These are phyloP conservation scores for Alauda arvensis DNA, from an alignment of 2,797 vertebrate genomes.

Conservation along the genomic window DNA sequence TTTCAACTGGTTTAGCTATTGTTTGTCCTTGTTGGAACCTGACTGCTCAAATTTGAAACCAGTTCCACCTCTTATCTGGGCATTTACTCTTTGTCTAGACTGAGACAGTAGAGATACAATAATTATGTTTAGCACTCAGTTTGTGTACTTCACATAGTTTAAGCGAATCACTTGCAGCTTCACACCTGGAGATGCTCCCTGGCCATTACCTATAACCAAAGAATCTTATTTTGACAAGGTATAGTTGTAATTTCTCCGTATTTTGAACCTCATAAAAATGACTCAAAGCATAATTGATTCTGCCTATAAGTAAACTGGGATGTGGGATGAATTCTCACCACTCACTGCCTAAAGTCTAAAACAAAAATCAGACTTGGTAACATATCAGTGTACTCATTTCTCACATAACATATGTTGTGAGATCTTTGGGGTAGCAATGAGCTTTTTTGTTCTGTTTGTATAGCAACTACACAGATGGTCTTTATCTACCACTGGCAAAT, in stretches of 20 bases:
- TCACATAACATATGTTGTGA: not conserved
- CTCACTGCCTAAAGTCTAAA: not conserved
- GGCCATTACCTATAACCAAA: not conserved
- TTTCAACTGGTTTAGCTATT: not conserved
- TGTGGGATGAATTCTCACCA: not conserved
- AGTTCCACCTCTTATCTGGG: not conserved
- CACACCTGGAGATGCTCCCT: not conserved
- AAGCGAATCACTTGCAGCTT: not conserved
- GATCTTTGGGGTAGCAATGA: not conserved
- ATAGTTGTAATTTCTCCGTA: not conserved
- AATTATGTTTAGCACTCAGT: not conserved
- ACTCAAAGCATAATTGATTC: not conserved
- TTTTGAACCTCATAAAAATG: not conserved
- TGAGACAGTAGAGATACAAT: not conserved
- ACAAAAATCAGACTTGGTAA: constrained; percentile 1
- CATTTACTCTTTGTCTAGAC: not conserved
- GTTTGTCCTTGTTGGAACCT: not conserved
- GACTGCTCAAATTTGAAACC: not conserved
- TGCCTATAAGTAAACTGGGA: not conserved
- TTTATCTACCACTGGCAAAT: not conserved
- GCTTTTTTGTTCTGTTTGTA: constrained; percentile 11
- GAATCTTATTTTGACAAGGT: not conserved
- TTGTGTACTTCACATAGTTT: not conserved
- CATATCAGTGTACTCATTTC: not conserved
- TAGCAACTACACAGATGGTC: not conserved